Base-by-base conservation (phyloP, 2,888 invertebrate species). In the Seira ritae region DNA sequence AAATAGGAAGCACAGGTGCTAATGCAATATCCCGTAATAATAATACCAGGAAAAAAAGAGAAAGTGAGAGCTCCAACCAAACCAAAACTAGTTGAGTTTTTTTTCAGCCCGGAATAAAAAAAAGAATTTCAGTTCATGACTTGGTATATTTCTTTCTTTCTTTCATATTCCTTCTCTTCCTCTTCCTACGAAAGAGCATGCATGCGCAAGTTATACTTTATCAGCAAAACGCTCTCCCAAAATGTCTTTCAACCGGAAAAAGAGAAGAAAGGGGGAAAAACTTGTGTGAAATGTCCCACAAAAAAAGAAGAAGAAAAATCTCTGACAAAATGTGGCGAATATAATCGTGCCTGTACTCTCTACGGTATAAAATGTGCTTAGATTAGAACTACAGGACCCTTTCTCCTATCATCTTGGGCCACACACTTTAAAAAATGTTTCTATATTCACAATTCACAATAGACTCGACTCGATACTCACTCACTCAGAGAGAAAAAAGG, bases 41-140 rank as follows among this genome's bases (percentile, higher is more conserved):
- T 46, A 42, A 60, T 17, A 31, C 20, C n/a, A 12, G 12, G 12
- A 60, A 15, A 46, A 19, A 20, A 70, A 8, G 12, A 15, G 17
- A 46, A 37, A 62, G 12, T 65, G 37, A 31, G 62, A 73, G 72
- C 71, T n/a, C n/a, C n/a, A n/a, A n/a, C 6, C 42, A 12, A 42
- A 42, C 42, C 12, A 6, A 42, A 42, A 42, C 42, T 42, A 42
- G 42, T 42, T 42, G 42, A 42, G 42, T 42, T n/a, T n/a, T n/a
- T n/a, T n/a, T n/a, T n/a, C n/a, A n/a, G n/a, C n/a, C 42, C 42
- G 12, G 42, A 42, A 42, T 42, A 24, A 17, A 62, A 62, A 62
- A 10, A 72, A 50, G 68, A 74, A 74, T 50, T 68, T 50, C 17
- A 69, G 69, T 77, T 77, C 76, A 77, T 77, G 69, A 77, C 76